A percentile compares a stretch with the other conserved stretches of the same genome.
Evolutionary conservation across 2,888 invertebrate species (phyloP).

Genomic region (Aelia acuminata): DNA sequence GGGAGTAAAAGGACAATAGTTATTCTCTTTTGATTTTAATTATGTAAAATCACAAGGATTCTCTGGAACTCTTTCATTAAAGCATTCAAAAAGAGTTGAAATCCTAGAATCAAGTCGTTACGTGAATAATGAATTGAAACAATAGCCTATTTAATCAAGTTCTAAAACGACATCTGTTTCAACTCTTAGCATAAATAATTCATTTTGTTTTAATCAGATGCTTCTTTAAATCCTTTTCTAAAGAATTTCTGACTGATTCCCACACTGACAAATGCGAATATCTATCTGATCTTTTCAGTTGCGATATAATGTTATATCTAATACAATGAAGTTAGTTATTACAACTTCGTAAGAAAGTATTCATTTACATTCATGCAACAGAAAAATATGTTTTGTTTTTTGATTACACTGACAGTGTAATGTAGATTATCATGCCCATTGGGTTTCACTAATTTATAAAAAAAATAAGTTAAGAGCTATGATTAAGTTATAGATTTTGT

Average conservation of each 20-base stretch:
- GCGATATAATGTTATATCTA: too few species aligned
- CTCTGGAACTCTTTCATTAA: background rate
- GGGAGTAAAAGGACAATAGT: background rate
- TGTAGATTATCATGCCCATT: too few species aligned
- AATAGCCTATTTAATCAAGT: background rate
- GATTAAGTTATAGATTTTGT: too few species aligned
- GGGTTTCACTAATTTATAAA: too few species aligned
- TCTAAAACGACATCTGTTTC: background rate
- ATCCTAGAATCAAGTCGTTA: slow-evolving; percentile 1
- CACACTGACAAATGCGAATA: background rate
- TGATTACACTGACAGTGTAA: too few species aligned
- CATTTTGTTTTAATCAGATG: background rate
- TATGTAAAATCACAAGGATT: background rate
- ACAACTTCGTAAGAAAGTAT: too few species aligned
- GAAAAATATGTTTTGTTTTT: too few species aligned
- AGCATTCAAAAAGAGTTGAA: background rate
- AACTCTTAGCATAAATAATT: background rate
- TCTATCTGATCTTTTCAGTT: too few species aligned
- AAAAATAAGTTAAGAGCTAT: too few species aligned
- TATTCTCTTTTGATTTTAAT: background rate
- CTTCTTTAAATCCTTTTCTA: background rate
- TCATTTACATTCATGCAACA: too few species aligned
- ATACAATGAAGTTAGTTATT: too few species aligned
- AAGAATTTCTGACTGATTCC: background rate
- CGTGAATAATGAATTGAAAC: background rate